Conservation (phyloP, 1,140 invertebrate genomes). For the Euura lappo region DNA sequence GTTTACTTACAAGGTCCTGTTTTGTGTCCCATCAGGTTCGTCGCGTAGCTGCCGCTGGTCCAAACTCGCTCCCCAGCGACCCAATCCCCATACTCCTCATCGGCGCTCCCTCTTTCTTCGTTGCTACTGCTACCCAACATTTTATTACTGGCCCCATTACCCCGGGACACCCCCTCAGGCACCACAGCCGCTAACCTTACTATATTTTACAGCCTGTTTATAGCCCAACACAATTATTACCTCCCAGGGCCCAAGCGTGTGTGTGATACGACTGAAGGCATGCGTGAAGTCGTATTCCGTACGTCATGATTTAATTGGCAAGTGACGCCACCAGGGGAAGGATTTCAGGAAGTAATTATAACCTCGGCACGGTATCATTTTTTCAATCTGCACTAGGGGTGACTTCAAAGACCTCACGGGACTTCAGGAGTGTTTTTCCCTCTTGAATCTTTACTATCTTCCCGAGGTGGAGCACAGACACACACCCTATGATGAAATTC, state of each 20-base stretch:
- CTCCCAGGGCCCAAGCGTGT: neutral
- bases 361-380: neutral
- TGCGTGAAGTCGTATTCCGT: neutral
- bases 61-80: constrained; percentile 29
- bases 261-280: neutral
- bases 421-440: no score
- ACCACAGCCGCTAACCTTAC: constrained; percentile 9
- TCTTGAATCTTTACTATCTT: no score
- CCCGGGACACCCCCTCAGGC: constrained; percentile 21
- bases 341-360: neutral
- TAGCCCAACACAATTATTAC: constrained; percentile 36
- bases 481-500: neutral
- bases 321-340: no score
- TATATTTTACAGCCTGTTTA: constrained; percentile 40
- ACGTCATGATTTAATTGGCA: no score
- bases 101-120: neutral
- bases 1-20: constrained; percentile 38
- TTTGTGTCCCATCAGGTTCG: constrained; percentile 9
- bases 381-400: no score
- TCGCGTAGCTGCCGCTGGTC: neutral
- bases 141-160: constrained; percentile 46
- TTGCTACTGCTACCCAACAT: constrained; percentile 27
- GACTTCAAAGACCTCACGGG: no score
- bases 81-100: constrained; percentile 23
- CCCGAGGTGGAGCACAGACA: neutral